phyloP scores from a whole-genome alignment of 2,888 invertebrate genomes.

The Lasioglossum figueresi region DNA sequence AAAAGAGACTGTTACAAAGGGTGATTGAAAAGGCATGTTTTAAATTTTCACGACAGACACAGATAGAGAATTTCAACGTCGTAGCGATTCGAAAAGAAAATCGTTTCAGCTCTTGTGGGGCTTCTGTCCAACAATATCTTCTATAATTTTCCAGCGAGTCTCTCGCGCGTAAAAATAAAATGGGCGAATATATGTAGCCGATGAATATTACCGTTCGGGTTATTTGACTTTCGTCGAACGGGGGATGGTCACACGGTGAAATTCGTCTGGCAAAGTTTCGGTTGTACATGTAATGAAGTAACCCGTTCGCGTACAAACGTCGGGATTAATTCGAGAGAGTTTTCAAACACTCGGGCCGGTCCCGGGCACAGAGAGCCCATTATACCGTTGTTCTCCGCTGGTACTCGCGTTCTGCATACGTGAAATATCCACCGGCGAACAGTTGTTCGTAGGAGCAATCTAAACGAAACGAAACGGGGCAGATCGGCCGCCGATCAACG shows the following conservation, averaged over 20 bases:
- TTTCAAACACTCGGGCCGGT: neutral
- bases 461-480: constrained; percentile 14
- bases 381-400: constrained; percentile 24
- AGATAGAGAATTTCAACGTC: too few species aligned
- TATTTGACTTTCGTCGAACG: neutral
- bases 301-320: neutral
- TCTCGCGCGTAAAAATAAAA: neutral
- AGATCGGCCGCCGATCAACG: constrained; percentile 42
- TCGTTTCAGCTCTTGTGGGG: too few species aligned
- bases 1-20: too few species aligned
- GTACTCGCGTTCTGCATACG: neutral
- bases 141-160: neutral
- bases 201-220: neutral
- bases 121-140: too few species aligned
- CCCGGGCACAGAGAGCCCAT: constrained; percentile 1
- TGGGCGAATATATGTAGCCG: neutral
- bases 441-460: constrained; percentile 19
- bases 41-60: too few species aligned
- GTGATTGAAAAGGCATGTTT: too few species aligned
- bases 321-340: constrained; percentile 3
- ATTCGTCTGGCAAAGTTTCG: neutral
- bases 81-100: too few species aligned
- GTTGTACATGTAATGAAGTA: neutral
- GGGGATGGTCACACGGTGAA: neutral
- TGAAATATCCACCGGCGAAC: constrained; percentile 13